Base-by-base conservation (phyloP, 2,113 vertebrate genomes). In the Aldabrachelys gigantea region DNA sequence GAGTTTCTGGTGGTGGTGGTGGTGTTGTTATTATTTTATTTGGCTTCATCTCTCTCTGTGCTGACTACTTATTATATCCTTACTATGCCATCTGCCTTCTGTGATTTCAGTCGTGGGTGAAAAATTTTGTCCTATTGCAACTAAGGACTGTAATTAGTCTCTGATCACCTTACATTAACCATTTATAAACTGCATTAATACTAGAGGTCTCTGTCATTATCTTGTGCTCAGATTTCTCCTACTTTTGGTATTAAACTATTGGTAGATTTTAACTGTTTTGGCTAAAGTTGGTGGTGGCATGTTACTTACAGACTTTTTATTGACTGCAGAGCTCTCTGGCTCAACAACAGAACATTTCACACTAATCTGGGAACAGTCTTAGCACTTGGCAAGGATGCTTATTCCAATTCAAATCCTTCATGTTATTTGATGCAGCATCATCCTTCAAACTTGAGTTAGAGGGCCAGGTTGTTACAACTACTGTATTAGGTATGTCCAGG, bases 291-390 rank as follows among this genome's bases (percentile, higher is more conserved):
- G 44, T 53, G 38, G 38, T 89, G 56, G 38, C 12, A 47, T 53
- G 21, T 35, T 57, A 13, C 38, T 84, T 35, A 87, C 0, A 1
- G 57, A 0, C 62, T 65, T 90, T 93, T 72, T 80, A 3, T 75
- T 91, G 54, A 17, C 49, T 1, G 75, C 25, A 0, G 47, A 1
- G 0, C 11, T 56, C 82, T 87, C 87, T 27, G 87, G 49, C 38
- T 89, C 25, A 17, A 47, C 49, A 0, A 0, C 41, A 82, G n/a
- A 19, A 84, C 59, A 75, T 89, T 62, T 94, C 75, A 79, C 49
- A 21, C 14, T 21, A 50, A n/a, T n/a, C 41, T 85, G 38, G 57
- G 12, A 54, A 13, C 4, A 50, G 88, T 17, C 50, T 41, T 24
- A 82, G 8, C 10, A 6, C 41, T 89, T 82, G 54, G 44, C 9